Percentiles rank a stretch among this genome's conserved stretches.
phyloP scores from a whole-genome alignment of 2,888 invertebrate genomes.

The Nomada fabriciana region DNA sequence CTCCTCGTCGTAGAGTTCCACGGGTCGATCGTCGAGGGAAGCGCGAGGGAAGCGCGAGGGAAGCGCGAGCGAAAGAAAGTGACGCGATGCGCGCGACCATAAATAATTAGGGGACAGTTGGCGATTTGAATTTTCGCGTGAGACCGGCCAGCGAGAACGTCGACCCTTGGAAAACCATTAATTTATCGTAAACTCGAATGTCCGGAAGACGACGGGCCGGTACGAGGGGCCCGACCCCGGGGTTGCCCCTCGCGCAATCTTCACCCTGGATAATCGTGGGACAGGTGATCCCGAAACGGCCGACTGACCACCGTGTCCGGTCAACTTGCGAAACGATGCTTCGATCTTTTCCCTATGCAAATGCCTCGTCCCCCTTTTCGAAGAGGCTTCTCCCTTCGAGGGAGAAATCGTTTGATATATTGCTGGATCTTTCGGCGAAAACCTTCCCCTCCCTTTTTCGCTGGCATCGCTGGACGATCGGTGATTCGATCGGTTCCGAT shows the following conservation, averaged over 20 bases:
- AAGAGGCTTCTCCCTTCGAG: constrained; percentile 56
- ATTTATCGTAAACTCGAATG: constrained; percentile 81
- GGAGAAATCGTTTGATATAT: constrained; percentile 70
- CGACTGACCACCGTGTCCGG: constrained; percentile 78
- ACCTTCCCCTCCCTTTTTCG: background rate
- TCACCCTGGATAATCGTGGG: constrained; percentile 82
- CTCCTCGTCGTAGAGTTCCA: background rate
- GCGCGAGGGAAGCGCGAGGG: too few species aligned
- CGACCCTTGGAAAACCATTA: constrained; percentile 80
- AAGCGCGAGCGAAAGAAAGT: constrained; percentile 10
- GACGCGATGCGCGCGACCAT: constrained; percentile 65
- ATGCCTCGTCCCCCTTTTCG: constrained; percentile 58
- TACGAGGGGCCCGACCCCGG: constrained; percentile 60
- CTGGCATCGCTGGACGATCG: background rate
- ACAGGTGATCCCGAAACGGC: constrained; percentile 79
- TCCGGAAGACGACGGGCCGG: constrained; percentile 52
- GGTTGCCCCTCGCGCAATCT: constrained; percentile 73
- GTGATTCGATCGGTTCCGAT: background rate
- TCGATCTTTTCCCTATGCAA: constrained; percentile 75
- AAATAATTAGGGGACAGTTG: constrained; percentile 74
- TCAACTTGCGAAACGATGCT: constrained; percentile 51
- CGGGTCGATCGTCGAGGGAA: too few species aligned
- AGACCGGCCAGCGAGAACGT: constrained; percentile 62
- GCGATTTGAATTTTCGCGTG: constrained; percentile 76
- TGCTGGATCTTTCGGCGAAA: constrained; percentile 48